Conservation (phyloP, 2,888 invertebrate genomes). For the Eupeodes luniger region DNA sequence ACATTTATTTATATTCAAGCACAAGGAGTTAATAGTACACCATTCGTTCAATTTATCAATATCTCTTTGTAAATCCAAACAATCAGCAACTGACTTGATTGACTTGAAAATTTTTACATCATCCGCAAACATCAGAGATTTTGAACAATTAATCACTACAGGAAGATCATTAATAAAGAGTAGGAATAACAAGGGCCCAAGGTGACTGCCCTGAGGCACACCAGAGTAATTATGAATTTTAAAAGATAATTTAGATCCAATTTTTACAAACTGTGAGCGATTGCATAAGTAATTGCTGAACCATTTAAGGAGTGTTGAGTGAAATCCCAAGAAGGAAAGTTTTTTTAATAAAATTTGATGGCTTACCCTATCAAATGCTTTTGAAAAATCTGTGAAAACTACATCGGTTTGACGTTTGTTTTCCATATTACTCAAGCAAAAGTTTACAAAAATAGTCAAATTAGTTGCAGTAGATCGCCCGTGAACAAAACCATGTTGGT, state of each 20-base stretch:
- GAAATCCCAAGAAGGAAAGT: too few relatives aligned
- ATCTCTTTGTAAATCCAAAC: not conserved
- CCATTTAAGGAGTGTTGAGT: not conserved
- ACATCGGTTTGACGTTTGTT: not conserved
- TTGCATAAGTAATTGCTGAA: not conserved
- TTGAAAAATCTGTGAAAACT: not conserved
- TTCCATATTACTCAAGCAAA: not conserved
- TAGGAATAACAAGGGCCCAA: not conserved
- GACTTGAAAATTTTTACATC: not conserved
- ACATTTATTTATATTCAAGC: not conserved
- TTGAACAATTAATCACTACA: not conserved
- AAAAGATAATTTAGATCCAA: not conserved
- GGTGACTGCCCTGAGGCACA: not conserved
- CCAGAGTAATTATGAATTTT: not conserved
- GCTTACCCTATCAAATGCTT: not conserved
- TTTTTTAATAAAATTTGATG: too few relatives aligned
- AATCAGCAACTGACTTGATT: not conserved
- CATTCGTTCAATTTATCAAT: not conserved
- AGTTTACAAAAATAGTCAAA: not conserved
- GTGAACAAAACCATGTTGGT: too few relatives aligned
- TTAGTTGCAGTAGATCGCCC: too few relatives aligned
- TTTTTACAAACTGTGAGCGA: not conserved
- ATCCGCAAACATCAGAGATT: not conserved
- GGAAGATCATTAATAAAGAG: not conserved
- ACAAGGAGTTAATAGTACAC: not conserved